A percentile compares a stretch with the other conserved stretches of the same genome.
These are phyloP conservation scores for Hydropsyche tenuis DNA, from an alignment of 1,140 invertebrate genomes.

Conservation along the genomic window DNA sequence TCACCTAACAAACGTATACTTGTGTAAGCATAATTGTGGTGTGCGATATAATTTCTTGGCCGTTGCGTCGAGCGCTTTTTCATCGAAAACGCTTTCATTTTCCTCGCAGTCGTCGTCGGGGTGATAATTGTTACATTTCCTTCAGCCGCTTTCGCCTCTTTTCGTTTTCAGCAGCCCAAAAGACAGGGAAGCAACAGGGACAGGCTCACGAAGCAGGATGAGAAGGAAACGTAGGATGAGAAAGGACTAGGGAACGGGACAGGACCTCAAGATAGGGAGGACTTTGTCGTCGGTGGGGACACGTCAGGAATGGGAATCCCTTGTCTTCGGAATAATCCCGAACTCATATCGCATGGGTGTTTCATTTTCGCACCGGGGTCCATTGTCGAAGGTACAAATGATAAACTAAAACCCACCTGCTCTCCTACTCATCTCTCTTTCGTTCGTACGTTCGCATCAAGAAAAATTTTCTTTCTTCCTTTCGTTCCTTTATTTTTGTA, in stretches of 20 bases:
- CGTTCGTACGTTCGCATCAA: conserved; percentile 2
- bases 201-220: neutral
- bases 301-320: conserved; percentile 24
- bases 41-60: neutral
- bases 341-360: conserved; percentile 37
- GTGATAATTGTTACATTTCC: conserved; percentile 40
- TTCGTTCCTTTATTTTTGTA: neutral
- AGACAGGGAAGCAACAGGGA: neutral
- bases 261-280: too few species aligned
- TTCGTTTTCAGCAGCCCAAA: neutral
- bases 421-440: conserved; percentile 2
- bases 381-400: conserved; percentile 46
- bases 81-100: conserved; percentile 31
- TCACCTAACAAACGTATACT: too few species aligned
- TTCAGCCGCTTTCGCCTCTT: conserved; percentile 19
- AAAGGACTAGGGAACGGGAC: neutral
- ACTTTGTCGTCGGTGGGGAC: neutral
- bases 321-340: conserved; percentile 44
- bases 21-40: too few species aligned
- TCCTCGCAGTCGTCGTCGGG: conserved; percentile 6
- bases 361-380: conserved; percentile 40
- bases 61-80: conserved; percentile 18
- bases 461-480: conserved; percentile 3
- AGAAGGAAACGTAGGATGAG: too few species aligned
- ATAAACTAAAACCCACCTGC: conserved; percentile 46